Evolutionary conservation across 2,113 vertebrate genomes (phyloP).

Genomic region (Leptobrachium leishanense): DNA sequence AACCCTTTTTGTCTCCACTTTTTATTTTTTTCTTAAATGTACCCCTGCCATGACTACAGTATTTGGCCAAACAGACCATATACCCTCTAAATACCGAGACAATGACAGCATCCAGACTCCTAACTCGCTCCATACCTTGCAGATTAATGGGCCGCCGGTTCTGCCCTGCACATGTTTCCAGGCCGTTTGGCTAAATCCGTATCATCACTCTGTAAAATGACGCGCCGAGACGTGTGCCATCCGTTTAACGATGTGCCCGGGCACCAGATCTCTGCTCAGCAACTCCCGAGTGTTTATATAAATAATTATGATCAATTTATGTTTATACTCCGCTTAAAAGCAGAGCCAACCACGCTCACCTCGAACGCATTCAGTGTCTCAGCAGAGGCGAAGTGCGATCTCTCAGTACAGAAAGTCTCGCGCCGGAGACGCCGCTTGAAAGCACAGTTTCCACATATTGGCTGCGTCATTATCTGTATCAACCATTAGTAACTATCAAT

Average conservation of each 20-base stretch:
- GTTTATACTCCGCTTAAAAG: not conserved
- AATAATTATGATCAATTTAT: not conserved
- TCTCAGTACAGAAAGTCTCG: too few relatives aligned
- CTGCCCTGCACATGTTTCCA: not conserved
- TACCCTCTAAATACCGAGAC: slow-evolving; percentile 45
- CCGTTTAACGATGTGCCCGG: not conserved
- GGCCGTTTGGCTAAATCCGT: not conserved
- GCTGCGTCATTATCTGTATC: too few relatives aligned
- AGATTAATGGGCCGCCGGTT: slow-evolving; percentile 14
- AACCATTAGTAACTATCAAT: too few relatives aligned
- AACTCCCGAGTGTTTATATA: not conserved
- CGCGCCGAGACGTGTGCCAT: not conserved
- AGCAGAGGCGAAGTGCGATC: too few relatives aligned
- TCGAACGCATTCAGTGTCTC: not conserved
- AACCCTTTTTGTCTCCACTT: too few relatives aligned
- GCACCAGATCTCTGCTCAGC: not conserved
- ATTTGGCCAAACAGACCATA: slow-evolving; percentile 37
- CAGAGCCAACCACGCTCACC: not conserved
- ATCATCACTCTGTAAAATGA: not conserved
- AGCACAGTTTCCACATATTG: too few relatives aligned
- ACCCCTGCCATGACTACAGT: slow-evolving; percentile 19
- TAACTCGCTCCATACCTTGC: slow-evolving; percentile 38
- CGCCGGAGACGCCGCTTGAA: too few relatives aligned
- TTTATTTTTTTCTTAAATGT: slow-evolving; percentile 1
- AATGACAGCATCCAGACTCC: slow-evolving; percentile 21